phyloP scores from a whole-genome alignment of 1,140 invertebrate species.

The Protaetia brevitarsis region DNA sequence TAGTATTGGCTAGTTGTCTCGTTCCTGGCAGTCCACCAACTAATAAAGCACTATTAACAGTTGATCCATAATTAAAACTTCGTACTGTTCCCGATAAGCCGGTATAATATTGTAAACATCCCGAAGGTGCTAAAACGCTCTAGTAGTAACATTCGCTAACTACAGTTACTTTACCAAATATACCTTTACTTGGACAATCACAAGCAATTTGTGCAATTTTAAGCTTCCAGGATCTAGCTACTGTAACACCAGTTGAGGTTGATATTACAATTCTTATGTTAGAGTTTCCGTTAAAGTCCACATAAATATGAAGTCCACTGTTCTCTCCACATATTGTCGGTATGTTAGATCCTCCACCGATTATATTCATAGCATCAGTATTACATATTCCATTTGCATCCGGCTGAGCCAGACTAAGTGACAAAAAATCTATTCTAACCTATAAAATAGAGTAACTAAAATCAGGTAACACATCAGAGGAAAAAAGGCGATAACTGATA shows the following conservation, averaged over 20 bases:
- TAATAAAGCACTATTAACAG: constrained; percentile 46
- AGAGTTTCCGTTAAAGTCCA: constrained; percentile 67
- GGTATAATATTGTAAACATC: constrained; percentile 77
- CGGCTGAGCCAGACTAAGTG: constrained; percentile 69
- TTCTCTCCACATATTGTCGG: constrained; percentile 80
- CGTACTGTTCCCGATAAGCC: constrained; percentile 60
- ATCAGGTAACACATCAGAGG: no score
- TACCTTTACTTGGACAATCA: constrained; percentile 63
- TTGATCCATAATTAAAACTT: constrained; percentile 71
- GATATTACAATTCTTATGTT: constrained; percentile 67
- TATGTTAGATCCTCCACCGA: constrained; percentile 60
- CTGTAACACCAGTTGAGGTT: constrained; percentile 56
- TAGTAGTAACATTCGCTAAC: not conserved
- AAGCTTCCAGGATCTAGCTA: constrained; percentile 71
- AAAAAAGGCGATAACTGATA: no score
- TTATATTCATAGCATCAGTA: constrained; percentile 67
- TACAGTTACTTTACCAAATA: not conserved
- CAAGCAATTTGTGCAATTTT: constrained; percentile 73
- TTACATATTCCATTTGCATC: constrained; percentile 68
- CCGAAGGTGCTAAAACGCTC: constrained; percentile 62
- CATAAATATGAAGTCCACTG: constrained; percentile 75
- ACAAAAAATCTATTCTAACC: constrained; percentile 73
- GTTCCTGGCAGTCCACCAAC: constrained; percentile 55
- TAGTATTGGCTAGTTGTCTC: constrained; percentile 67
- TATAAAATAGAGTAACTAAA: no score